Evolutionary conservation across 2,797 vertebrate species (phyloP), one percentile per base, ranked within the genome.

Genomic region (Phylloscopus collybita): DNA sequence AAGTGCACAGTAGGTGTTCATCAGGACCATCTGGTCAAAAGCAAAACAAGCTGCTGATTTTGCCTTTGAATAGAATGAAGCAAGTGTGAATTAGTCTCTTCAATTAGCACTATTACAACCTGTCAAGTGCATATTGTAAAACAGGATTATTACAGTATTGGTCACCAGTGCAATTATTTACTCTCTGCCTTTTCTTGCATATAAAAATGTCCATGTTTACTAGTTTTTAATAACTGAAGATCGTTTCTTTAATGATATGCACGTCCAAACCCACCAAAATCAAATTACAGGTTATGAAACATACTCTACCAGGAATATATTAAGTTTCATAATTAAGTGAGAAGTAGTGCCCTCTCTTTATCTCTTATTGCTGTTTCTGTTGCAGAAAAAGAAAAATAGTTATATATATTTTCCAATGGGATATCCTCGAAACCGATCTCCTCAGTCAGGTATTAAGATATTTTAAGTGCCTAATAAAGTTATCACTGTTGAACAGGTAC

Each of bases 1-100:
- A 99, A 99, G 99, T 99, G 99, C 99, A 99, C 99, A 99, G 99
- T 99, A 99, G 99, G 99, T 98, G 99, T 99, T 99, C 99, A 99
- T 99, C 99, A 99, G 99, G 99, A 99, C 99, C 99, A 99, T 99
- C 99, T 99, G 99, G 98, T 99, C 98, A 98, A 99, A 98, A 98
- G 98, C 98, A 98, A 98, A 98, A 98, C 98, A 98, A 98, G 98
- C 97, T 98, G 98, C 98, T 98, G 98, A 98, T 98, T 98, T 97
- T 97, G 97, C 97, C 98, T 98, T 98, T 98, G 98, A 98, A 98
- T 98, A 97, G 98, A 98, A 98, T 98, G 98, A 98, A 98, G 98
- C 97, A 97, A 98, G 98, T 98, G 98, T 98, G 98, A 98, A 99
- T 99, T 99, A 99, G 99, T 99, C 98, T 99, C 98, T 99, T 99